Base-by-base conservation (phyloP, 1,140 invertebrate genomes). In the Vollenhovia emeryi region DNA sequence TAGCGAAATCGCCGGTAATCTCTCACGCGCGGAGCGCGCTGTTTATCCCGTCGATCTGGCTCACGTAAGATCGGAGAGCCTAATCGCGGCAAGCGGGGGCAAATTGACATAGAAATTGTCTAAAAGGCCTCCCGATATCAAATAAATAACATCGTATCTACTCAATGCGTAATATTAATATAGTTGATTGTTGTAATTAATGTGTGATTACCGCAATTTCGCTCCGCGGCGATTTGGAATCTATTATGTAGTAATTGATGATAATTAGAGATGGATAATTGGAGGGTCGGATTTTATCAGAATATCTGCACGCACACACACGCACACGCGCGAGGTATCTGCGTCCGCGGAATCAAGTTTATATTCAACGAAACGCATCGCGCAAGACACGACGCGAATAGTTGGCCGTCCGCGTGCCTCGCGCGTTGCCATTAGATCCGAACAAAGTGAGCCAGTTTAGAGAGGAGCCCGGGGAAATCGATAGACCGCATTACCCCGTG, bases 401-500 rank as follows among this genome's bases (percentile, higher is more conserved):
- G 33, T 8, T 33, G 24, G n/a, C n/a, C 64, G 27, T 66, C 5
- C 30, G 59, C 27, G 36, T 78, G 43, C 13, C 30, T 36, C 24
- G 18, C 8, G 8, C 64, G 5, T 7, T 33, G 64, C 33, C 55
- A 40, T 82, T 57, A 30, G 52, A 27, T 80, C 78, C 2, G 15
- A 40, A 69, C 78, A 71, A 73, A 66, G 60, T 78, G 48, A 55
- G 45, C 15, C 13, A 40, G 48, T 55, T 79, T 78, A 66, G 60
- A 24, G 33, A 24, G 33, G 24, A 24, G 36, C 75, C 27, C 33
- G 73, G 11, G n/a, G n/a, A 69, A 71, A 82, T 82, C 78, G 66
- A 71, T 82, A 82, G 66, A 73, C 50, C 50, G 66, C 50, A 71
- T 45, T 82, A 71, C 52, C 36, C 30, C 78, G 24, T 33, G 43